Evolutionary conservation across 2,797 vertebrate genomes (phyloP).

Genomic region (Limosa lapponica): DNA sequence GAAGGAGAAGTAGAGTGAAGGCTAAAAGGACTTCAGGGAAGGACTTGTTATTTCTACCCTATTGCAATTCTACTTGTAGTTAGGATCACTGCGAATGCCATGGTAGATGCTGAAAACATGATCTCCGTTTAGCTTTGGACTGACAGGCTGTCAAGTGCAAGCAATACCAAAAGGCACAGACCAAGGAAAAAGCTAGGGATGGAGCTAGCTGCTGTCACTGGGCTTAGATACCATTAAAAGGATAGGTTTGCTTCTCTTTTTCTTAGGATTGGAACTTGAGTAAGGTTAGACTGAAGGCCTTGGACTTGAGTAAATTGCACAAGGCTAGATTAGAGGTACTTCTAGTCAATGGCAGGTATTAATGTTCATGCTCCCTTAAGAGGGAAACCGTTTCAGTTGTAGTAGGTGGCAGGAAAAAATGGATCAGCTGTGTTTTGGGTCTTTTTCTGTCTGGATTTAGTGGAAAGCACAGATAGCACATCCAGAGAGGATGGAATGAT

Average conservation of each 20-base stretch:
- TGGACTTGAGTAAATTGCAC: not conserved
- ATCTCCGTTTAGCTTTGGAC: not conserved
- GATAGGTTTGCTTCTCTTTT: not conserved
- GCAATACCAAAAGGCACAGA: not conserved
- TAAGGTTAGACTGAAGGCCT: not conserved
- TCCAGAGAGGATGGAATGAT: constrained; percentile 13
- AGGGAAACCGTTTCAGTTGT: not conserved
- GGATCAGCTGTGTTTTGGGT: constrained; percentile 56
- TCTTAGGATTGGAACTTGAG: not conserved
- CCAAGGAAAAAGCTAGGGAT: not conserved
- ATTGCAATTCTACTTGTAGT: not conserved
- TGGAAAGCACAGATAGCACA: constrained; percentile 28
- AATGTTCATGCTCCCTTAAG: not conserved
- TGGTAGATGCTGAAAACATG: not conserved
- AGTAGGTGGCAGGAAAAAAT: constrained; percentile 55
- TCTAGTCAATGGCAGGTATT: not conserved
- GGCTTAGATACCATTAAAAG: not conserved
- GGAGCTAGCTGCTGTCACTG: not conserved
- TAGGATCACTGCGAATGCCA: rapidly evolving
- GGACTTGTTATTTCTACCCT: not conserved
- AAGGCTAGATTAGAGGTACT: not conserved
- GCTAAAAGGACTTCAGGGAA: not conserved
- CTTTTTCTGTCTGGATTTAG: constrained; percentile 42
- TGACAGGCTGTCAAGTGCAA: not conserved
- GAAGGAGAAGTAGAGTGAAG: not conserved